Conservation (phyloP, 2,113 vertebrate genomes). For the Cyphomyrus discorhynchus region DNA sequence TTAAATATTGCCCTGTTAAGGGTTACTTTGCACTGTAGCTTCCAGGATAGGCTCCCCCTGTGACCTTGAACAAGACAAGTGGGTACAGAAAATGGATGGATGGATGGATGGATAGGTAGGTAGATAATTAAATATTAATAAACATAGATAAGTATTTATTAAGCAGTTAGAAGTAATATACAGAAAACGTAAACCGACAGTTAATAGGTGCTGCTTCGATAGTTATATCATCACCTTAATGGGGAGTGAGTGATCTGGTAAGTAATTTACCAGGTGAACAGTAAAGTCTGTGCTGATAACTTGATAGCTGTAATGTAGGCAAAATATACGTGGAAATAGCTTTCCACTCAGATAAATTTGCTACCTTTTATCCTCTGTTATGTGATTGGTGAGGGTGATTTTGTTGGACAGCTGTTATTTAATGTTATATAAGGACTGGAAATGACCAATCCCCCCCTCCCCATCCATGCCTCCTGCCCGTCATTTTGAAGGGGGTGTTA, state of each 20-base stretch:
- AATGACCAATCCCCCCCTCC: not conserved
- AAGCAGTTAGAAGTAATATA: not conserved
- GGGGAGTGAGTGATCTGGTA: not conserved
- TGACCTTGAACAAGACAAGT: not conserved
- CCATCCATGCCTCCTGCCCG: not conserved
- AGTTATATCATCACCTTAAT: not conserved
- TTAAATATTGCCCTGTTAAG: not conserved
- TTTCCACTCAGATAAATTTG: not conserved
- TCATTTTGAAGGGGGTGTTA: not conserved
- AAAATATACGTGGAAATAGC: not conserved
- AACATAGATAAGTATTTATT: not conserved
- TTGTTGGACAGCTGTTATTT: not conserved
- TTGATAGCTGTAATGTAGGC: not conserved
- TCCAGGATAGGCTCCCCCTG: not conserved
- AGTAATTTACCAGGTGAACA: not conserved
- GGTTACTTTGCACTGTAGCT: not conserved
- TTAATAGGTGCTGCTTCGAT: not conserved
- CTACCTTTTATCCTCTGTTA: not conserved
- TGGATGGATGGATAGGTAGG: not conserved
- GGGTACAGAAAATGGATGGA: not conserved
- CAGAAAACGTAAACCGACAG: not conserved
- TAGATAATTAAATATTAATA: not conserved
- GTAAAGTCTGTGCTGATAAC: not conserved
- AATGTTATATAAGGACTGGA: not conserved
- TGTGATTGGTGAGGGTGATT: not conserved